Evolutionary conservation across 2,113 vertebrate species (phyloP).

Genomic region (Sander lucioperca): DNA sequence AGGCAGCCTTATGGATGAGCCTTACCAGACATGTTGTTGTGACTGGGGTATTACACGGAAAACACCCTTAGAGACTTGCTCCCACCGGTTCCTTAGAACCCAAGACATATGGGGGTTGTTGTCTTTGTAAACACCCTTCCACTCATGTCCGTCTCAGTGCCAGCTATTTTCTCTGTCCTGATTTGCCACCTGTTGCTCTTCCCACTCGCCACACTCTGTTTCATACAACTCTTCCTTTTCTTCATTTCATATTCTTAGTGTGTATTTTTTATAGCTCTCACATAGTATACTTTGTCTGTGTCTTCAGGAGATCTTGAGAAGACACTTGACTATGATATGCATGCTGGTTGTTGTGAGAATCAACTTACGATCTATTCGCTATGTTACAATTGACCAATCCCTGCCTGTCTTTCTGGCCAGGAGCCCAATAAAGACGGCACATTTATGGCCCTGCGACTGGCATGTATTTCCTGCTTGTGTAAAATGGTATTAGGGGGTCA

Average conservation of each 20-base stretch:
- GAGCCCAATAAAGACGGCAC: slow-evolving; percentile 12
- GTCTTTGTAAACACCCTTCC: slow-evolving; percentile 5
- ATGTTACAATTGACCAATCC: not conserved
- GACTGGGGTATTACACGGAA: slow-evolving; percentile 10
- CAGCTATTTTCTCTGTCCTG: not conserved
- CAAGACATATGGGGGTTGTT: slow-evolving; percentile 1
- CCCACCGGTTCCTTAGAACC: slow-evolving; percentile 13
- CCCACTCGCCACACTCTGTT: not conserved
- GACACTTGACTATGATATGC: not conserved
- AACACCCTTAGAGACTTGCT: not conserved
- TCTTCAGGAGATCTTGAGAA: not conserved
- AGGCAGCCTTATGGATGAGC: not conserved
- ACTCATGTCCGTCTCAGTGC: not conserved
- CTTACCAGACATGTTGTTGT: slow-evolving; percentile 44
- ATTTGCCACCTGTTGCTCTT: not conserved
- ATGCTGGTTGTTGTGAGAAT: not conserved
- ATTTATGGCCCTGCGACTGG: slow-evolving; percentile 5
- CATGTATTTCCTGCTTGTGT: slow-evolving; percentile 55
- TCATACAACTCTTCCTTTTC: not conserved
- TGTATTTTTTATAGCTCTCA: not conserved
- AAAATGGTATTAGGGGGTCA: slow-evolving; percentile 62
- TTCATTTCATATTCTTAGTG: not conserved
- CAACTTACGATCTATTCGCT: not conserved
- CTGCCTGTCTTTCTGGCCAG: not conserved
- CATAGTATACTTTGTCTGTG: not conserved